Conservation (phyloP, 1,140 invertebrate species). For the Chrysomallon squamiferum region DNA sequence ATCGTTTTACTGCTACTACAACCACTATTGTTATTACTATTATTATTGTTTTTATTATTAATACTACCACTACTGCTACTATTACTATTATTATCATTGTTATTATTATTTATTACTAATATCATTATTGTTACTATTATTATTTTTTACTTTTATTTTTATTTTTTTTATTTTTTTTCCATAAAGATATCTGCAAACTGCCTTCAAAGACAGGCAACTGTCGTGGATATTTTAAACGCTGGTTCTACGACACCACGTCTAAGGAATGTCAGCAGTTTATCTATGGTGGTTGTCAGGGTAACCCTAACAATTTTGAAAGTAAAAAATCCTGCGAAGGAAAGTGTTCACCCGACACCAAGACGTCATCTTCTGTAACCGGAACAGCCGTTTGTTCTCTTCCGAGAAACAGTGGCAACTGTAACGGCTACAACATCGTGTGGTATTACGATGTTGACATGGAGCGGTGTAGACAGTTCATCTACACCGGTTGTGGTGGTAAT, state of each 20-base stretch:
- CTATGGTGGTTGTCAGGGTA: conserved; percentile 70
- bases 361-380: neutral
- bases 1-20: too few species aligned
- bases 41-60: too few species aligned
- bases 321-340: conserved; percentile 28
- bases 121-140: too few species aligned
- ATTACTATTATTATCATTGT: too few species aligned
- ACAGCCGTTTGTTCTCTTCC: conserved; percentile 1
- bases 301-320: conserved; percentile 68
- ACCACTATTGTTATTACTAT: too few species aligned
- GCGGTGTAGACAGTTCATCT: conserved; percentile 59
- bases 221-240: conserved; percentile 55
- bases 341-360: conserved; percentile 12
- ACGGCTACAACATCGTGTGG: conserved; percentile 62
- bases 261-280: conserved; percentile 66
- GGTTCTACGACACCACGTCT: conserved; percentile 63
- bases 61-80: too few species aligned
- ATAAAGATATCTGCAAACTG: conserved; percentile 33
- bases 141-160: too few species aligned
- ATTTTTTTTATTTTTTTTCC: conserved; percentile 8
- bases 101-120: too few species aligned
- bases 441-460: conserved; percentile 59
- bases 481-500: conserved; percentile 62
- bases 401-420: conserved; percentile 67
- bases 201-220: conserved; percentile 34